Conservation (phyloP, 2,113 vertebrate genomes). For the Bufo gargarizans region DNA sequence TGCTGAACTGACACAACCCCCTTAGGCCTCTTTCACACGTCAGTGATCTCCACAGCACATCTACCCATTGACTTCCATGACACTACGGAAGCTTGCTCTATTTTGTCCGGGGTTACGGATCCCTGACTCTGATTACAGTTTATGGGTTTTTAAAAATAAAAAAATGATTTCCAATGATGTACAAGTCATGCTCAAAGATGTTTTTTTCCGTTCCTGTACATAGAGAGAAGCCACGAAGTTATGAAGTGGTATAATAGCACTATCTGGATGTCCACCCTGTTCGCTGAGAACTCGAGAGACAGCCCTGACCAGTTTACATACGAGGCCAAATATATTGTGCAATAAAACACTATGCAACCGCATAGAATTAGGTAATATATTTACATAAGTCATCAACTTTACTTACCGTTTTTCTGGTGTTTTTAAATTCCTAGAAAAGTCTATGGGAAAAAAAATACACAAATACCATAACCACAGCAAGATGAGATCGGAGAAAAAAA, state of each 20-base stretch:
- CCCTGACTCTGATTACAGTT: neutral
- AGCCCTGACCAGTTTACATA: neutral
- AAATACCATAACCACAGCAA: no score
- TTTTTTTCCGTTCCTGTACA: neutral
- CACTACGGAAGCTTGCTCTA: no score
- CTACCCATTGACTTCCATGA: no score
- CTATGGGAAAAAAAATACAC: no score
- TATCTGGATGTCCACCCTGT: neutral
- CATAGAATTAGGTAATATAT: neutral
- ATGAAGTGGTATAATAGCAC: neutral
- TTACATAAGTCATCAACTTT: neutral
- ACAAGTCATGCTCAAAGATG: neutral
- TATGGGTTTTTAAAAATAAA: neutral
- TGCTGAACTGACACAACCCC: no score
- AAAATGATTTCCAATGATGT: neutral
- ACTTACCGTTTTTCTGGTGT: no score
- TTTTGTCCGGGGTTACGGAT: no score
- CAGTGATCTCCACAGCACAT: no score
- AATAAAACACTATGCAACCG: neutral
- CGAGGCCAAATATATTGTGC: neutral
- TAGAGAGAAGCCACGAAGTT: neutral
- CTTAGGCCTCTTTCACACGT: no score
- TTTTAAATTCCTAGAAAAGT: no score
- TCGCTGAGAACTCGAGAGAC: neutral
- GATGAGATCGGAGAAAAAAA: no score